Evolutionary conservation across 2,888 invertebrate genomes (phyloP), one percentile per base, ranked within the genome.

Genomic region (Apotomis turbidana): DNA sequence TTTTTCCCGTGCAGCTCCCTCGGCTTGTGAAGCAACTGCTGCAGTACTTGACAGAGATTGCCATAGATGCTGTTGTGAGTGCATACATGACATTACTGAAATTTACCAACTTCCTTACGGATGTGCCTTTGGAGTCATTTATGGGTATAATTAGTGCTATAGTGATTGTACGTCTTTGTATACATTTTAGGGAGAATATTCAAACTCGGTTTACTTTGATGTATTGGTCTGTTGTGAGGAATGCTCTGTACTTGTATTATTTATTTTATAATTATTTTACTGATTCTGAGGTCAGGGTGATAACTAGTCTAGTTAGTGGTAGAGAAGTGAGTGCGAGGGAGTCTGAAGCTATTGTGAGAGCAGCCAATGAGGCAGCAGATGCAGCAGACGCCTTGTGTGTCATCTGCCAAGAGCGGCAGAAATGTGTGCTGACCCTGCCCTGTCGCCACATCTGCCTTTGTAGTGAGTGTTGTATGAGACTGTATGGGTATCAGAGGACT

Each of bases 381-480:
- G 80, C 81, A 74, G 83, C 86, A 10, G 94, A 94, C 79, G 83
- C 88, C 55, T 81, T 90, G 12, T 95, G 95, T 86, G 90, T 95
- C 13, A 92, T 94, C 75, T 95, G 95, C 75, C 93, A 94, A 77
- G 95, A 94, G 77, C 82, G 91, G 4, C 89, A 90, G 74, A 94
- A 94, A 82, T 94, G 94, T 88, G 93, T 94, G 13, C 81, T 95
- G 55, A 90, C 94, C 58, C 79, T 94, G 69, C 94, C 94, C 0
- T 95, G 95, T 77, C 88, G 93, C 15, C 95, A 95, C 86, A 88
- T 95, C 27, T 94, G 94, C 76, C 82, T 94, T 52, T 95, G 95
- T 78, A 85, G 85, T 46, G 94, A 94, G 76, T 95, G 95, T 77
- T 93, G 90, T 74, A 80, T 87, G 75, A 84, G 89, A n/a, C 80